Conservation (phyloP, 2,797 vertebrate genomes). For the Oreortyx pictus region DNA sequence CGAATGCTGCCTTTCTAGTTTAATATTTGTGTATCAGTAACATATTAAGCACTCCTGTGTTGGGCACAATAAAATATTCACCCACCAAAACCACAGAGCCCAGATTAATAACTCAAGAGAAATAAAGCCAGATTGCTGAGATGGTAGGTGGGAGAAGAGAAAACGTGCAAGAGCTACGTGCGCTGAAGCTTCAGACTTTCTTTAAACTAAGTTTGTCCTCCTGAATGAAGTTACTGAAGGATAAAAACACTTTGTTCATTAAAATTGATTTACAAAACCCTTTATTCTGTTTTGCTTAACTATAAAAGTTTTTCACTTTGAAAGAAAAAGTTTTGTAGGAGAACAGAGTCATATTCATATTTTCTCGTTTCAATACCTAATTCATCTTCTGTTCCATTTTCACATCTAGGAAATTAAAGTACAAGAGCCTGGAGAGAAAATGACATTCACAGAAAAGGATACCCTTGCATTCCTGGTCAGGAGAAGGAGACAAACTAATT, state of each 20-base stretch:
- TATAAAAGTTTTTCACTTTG: not conserved
- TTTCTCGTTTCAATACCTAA: conserved; percentile 39
- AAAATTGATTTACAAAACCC: not conserved
- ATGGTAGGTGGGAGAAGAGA: not conserved
- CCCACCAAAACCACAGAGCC: not conserved
- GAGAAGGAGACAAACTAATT: conserved; percentile 67
- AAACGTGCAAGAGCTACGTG: not conserved
- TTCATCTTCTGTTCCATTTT: conserved; percentile 54
- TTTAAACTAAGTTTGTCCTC: not conserved
- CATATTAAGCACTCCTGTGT: not conserved
- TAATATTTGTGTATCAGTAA: not conserved
- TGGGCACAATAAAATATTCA: conserved; percentile 18
- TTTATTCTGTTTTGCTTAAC: conserved; percentile 4
- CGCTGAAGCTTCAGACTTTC: not conserved
- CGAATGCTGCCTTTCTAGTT: not conserved
- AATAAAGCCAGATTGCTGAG: conserved; percentile 16
- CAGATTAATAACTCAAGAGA: conserved; percentile 1
- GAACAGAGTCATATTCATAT: conserved; percentile 28
- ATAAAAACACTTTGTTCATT: conserved; percentile 27
- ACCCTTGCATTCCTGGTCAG: conserved; percentile 71
- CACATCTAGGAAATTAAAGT: conserved; percentile 72
- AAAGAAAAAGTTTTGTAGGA: conserved; percentile 33
- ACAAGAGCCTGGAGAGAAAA: conserved; percentile 62
- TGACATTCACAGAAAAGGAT: conserved; percentile 68
- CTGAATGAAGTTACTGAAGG: not conserved